Evolutionary conservation across 2,797 vertebrate genomes (phyloP).

Genomic region (Sebastiscus tertius): DNA sequence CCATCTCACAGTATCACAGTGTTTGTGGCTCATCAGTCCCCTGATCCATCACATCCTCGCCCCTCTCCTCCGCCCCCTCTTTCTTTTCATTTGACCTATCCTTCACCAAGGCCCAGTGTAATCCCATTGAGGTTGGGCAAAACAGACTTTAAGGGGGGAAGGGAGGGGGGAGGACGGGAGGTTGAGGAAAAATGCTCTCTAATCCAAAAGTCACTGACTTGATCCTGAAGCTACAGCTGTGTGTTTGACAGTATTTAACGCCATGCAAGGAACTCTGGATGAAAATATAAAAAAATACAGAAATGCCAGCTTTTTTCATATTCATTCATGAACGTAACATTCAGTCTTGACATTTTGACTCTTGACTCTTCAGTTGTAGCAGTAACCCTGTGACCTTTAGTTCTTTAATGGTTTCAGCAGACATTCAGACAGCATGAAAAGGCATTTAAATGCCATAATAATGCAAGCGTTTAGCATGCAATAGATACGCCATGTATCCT

Average conservation of each 20-base stretch:
- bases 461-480: too few species aligned
- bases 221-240: conserved; percentile 15
- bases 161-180: conserved; percentile 1
- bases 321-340: not conserved
- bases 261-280: not conserved
- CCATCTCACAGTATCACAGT: conserved; percentile 11
- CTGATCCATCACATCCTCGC: conserved; percentile 54
- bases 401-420: not conserved
- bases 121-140: conserved; percentile 68
- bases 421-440: not conserved
- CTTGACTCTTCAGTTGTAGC: not conserved
- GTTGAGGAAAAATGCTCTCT: conserved; percentile 25
- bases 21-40: conserved; percentile 28
- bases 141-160: conserved; percentile 54
- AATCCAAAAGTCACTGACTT: conserved; percentile 35
- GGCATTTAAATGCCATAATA: too few species aligned
- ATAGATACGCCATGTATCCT: too few species aligned
- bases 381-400: not conserved
- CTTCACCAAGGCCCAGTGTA: conserved; percentile 68
- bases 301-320: accelerated
- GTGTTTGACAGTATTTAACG: not conserved
- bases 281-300: not conserved
- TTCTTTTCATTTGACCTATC: conserved; percentile 62
- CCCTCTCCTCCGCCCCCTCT: too few species aligned
- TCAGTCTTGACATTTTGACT: not conserved